Percentiles rank a stretch among this genome's conserved stretches.
Evolutionary conservation across 2,888 invertebrate genomes (phyloP).

Genomic region (Ectropis crepuscularia): DNA sequence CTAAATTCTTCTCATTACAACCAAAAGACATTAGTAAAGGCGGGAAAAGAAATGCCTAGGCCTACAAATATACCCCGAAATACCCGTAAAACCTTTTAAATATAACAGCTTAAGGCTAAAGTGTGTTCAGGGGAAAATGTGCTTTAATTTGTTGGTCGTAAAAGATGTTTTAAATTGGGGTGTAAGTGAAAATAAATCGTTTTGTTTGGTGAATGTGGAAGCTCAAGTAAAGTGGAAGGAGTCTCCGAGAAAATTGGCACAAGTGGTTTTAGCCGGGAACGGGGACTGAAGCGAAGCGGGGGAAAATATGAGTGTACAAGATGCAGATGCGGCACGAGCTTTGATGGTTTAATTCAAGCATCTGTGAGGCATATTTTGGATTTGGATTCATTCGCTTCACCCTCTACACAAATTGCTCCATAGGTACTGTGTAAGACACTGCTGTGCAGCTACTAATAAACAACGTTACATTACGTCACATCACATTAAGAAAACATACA

Average conservation of each 20-base stretch:
- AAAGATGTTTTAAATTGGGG: constrained; percentile 54
- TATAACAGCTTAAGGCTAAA: constrained; percentile 20
- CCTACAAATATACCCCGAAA: constrained; percentile 74
- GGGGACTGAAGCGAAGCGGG: constrained; percentile 62
- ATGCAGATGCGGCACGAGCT: constrained; percentile 23
- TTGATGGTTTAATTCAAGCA: neutral
- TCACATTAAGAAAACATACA: too few relatives aligned
- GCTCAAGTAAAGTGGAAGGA: constrained; percentile 82
- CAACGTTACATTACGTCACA: too few relatives aligned
- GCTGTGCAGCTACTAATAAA: too few relatives aligned
- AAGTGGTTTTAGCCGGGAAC: constrained; percentile 82
- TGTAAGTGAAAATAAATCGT: constrained; percentile 60
- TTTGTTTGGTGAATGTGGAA: constrained; percentile 59
- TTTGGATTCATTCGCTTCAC: neutral
- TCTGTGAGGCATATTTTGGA: constrained; percentile 33
- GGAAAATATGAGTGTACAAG: constrained; percentile 43
- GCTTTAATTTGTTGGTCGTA: constrained; percentile 53
- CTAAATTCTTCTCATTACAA: constrained; percentile 79
- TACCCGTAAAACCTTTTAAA: constrained; percentile 33
- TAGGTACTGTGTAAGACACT: too few relatives aligned
- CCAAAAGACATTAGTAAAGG: constrained; percentile 75
- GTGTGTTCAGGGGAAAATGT: constrained; percentile 49
- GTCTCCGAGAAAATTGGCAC: constrained; percentile 84
- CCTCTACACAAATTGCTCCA: neutral
- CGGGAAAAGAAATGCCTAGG: constrained; percentile 76